phyloP scores from a whole-genome alignment of 1,140 invertebrate species.

The Portunus trituberculatus region DNA sequence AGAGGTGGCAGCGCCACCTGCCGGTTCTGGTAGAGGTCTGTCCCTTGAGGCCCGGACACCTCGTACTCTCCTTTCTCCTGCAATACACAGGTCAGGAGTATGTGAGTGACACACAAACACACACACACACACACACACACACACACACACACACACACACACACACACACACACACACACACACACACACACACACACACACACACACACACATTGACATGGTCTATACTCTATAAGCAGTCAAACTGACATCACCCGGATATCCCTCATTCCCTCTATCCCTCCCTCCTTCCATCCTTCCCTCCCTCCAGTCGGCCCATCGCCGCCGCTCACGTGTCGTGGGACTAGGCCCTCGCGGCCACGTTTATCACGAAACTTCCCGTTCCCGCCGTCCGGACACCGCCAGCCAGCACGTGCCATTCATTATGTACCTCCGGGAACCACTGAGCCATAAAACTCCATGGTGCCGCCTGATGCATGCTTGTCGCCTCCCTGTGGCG shows the following conservation, averaged over 20 bases:
- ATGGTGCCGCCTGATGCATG: too few species aligned
- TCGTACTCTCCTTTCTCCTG: conserved; percentile 70
- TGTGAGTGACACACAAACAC: too few species aligned
- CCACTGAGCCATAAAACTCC: too few species aligned
- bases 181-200: background rate
- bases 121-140: background rate
- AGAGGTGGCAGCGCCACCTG: conserved; percentile 59
- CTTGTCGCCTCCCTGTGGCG: too few species aligned
- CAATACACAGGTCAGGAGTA: background rate
- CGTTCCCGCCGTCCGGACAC: too few species aligned
- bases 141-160: background rate
- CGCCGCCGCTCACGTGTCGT: too few species aligned
- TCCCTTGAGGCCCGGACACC: conserved; percentile 66
- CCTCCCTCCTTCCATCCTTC: background rate
- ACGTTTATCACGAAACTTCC: background rate
- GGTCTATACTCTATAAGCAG: background rate
- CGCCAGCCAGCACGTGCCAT: too few species aligned
- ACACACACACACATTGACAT: background rate
- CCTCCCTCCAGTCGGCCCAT: background rate
- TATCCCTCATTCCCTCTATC: background rate
- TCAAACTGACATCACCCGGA: background rate
- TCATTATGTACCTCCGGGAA: too few species aligned
- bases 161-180: too few species aligned
- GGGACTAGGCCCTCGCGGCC: too few species aligned
- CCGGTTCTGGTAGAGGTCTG: conserved; percentile 61